Evolutionary conservation across 2,888 invertebrate genomes (phyloP), one percentile per base, ranked within the genome.

Genomic region (Brenthis ino): DNA sequence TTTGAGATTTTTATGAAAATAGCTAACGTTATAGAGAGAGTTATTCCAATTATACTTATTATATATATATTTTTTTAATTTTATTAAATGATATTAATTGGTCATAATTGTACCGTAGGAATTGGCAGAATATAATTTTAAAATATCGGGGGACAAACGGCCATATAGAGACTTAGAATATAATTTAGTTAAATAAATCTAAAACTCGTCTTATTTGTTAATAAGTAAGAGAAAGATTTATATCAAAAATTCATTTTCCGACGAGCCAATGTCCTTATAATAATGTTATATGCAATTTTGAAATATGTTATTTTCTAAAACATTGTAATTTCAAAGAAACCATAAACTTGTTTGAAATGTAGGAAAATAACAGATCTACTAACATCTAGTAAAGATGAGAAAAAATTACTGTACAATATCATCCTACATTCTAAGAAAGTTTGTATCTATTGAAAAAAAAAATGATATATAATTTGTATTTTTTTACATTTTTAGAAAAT

Each of bases 1-100:
- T 91, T 91, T 91, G 91, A 91, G 92, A 92, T 93, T 93, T 90
- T 88, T 84, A 82, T 85, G 83, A 88, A 88, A 85, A 85, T 86
- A 87, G 85, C 86, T 89, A 89, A 87, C 79, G 86, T 86, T 86
- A 88, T 88, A 92, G 89, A 93, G 91, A 93, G 89, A 91, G 84
- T 88, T 83, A 85, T 85, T 86, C 84, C 87, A 88, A 89, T 88
- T 85, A 83, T 79, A 85, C 83, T 53, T 20, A 51, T 60, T 84
- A 82, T 84, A 81, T 84, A 81, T 37, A 11, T 43, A 2, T 43
- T 82, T 80, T 79, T 79, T 43, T 57, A 50, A 61, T 77, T 71
- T 76, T 77, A 77, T 76, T 77, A 80, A 79, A 82, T 77, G 79
- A 85, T 89, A 78, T 80, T 78, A 79, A 85, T 91, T 91, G 91